phyloP scores from a whole-genome alignment of 1,140 invertebrate genomes.

The Akabosia matsudoensis region DNA sequence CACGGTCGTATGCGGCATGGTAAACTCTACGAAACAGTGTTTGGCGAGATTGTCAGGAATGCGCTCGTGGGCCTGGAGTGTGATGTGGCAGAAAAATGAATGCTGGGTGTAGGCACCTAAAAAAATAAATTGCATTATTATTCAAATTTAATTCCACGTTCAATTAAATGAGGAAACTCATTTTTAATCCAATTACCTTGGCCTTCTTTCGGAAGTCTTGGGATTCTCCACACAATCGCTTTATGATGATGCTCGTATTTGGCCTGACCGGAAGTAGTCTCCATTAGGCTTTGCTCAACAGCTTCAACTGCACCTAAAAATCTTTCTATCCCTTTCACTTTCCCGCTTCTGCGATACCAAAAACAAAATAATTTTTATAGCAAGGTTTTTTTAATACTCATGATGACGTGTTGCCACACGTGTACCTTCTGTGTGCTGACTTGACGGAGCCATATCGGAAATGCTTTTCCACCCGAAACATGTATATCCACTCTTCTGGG shows the following conservation, averaged over 20 bases:
- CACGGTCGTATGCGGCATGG: slow-evolving; percentile 96
- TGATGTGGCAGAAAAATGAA: slow-evolving; percentile 86
- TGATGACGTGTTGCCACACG: not conserved
- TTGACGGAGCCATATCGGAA: slow-evolving; percentile 99
- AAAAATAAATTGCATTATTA: slow-evolving; percentile 47
- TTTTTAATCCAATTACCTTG: slow-evolving; percentile 67
- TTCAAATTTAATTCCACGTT: slow-evolving; percentile 1
- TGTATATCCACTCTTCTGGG: slow-evolving; percentile 98
- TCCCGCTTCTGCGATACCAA: slow-evolving; percentile 63
- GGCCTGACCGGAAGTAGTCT: slow-evolving; percentile 94
- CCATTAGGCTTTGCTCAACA: slow-evolving; percentile 88
- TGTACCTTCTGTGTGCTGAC: slow-evolving; percentile 78
- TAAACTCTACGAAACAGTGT: slow-evolving; percentile 90
- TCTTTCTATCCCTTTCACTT: slow-evolving; percentile 89
- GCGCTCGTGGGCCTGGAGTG: slow-evolving; percentile 85
- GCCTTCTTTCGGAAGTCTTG: slow-evolving; percentile 90
- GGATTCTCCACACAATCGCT: slow-evolving; percentile 96
- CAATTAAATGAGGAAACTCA: too few relatives aligned
- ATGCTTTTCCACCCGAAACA: slow-evolving; percentile 97
- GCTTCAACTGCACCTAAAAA: slow-evolving; percentile 89
- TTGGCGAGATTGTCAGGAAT: slow-evolving; percentile 80
- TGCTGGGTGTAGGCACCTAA: slow-evolving; percentile 94
- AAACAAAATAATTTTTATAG: not conserved
- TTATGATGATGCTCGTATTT: slow-evolving; percentile 99
- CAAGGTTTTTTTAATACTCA: not conserved